A percentile compares a stretch with the other conserved stretches of the same genome.
Evolutionary conservation across 1,140 invertebrate genomes (phyloP).

Genomic region (Leptinotarsa texana): DNA sequence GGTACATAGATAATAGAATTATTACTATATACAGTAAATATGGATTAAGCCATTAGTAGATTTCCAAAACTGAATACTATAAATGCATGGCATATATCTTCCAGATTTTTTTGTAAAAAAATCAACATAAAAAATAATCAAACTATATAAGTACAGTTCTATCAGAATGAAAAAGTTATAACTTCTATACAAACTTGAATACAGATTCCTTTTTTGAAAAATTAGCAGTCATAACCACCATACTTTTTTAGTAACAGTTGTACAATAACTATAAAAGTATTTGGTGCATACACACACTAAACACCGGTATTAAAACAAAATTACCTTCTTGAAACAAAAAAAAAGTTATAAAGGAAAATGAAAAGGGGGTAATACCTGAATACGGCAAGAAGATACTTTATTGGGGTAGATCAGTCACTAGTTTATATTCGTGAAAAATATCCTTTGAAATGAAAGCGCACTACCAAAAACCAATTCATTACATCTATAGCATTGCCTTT

Average conservation of each 20-base stretch:
- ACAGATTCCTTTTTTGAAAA: slow-evolving; percentile 4
- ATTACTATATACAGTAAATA: too few species aligned
- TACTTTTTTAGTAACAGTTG: not conserved
- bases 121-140: too few species aligned
- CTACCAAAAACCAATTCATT: slow-evolving; percentile 16
- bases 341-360: slow-evolving; percentile 6
- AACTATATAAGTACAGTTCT: too few species aligned
- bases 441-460: slow-evolving; percentile 19
- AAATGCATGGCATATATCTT: too few species aligned
- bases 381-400: slow-evolving; percentile 30
- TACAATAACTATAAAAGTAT: too few species aligned
- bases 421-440: slow-evolving; percentile 6
- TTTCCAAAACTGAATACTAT: too few species aligned
- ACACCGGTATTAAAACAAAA: not conserved
- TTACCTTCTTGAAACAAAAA: not conserved
- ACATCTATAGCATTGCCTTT: slow-evolving; percentile 9
- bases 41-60: too few species aligned
- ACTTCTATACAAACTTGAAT: not conserved
- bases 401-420: slow-evolving; percentile 23
- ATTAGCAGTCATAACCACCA: not conserved
- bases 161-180: not conserved
- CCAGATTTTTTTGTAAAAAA: too few species aligned
- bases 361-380: slow-evolving; percentile 33
- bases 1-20: too few species aligned
- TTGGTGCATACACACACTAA: too few species aligned